Base-by-base conservation (phyloP, 2,888 invertebrate genomes). In the Eutolmus rufibarbis region DNA sequence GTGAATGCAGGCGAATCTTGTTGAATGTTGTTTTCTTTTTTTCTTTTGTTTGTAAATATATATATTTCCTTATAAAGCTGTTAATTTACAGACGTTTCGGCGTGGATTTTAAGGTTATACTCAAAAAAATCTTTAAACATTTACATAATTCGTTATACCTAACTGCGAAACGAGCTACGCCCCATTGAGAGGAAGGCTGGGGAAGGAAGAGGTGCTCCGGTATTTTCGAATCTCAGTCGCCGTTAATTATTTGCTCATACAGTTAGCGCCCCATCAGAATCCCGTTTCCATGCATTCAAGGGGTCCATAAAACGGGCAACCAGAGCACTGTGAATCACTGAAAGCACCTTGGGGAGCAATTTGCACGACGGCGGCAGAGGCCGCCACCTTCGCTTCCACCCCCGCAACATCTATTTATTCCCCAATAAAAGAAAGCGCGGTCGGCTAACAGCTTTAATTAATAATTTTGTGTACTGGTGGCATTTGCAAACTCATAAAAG, bases 391-490 rank as follows among this genome's bases (percentile, higher is more conserved):
- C 28, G 2, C 23, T 9, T 23, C n/a, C n/a, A 56, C n/a, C n/a
- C 37, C 12, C 51, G 14, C n/a, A 51, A 51, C 56, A 12, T 46
- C 79, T 51, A 79, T 79, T 79, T 51, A 79, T 79, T 79, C 43
- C 16, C 46, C 79, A 79, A 79, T 79, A 79, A 79, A 79, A 51
- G 46, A 79, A 79, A 76, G 23, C 34, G 51, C 79, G 51, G 51
- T 23, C 79, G 23, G 28, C 51, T 51, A 19, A 79, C 79, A 31
- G 43, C 12, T 79, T 79, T 79, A 79, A 79, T 79, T 79, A 79
- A 79, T 79, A 79, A 51, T 56, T 46, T 31, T 51, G 79, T 31
- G 79, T 79, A 79, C 46, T 46, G 79, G 51, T 79, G 51, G 79
- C 51, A 66, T 66, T 66, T 66, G 28, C 28, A 66, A 12, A 66